Percentiles rank a stretch among this genome's conserved stretches.
Conservation (phyloP, 2,797 vertebrate genomes). For the Chelonia mydas region DNA sequence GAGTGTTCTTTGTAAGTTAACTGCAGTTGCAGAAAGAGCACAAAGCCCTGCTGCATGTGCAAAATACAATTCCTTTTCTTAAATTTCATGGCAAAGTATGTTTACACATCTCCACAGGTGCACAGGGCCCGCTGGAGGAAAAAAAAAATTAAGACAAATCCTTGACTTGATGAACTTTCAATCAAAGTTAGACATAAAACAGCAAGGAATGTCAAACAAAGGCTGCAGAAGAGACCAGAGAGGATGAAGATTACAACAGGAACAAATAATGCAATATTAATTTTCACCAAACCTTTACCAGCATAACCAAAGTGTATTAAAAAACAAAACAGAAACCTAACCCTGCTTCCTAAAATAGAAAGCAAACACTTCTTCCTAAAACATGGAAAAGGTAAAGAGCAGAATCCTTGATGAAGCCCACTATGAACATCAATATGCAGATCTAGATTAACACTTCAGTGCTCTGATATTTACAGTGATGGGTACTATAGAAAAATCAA, state of each 20-base stretch:
- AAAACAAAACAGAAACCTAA: background rate
- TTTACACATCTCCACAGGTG: background rate
- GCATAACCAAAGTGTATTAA: background rate
- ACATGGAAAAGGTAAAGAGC: background rate
- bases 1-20: constrained; percentile 14
- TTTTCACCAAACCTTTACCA: background rate
- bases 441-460: background rate
- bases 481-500: background rate
- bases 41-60: background rate
- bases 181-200: background rate
- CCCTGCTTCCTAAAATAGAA: background rate
- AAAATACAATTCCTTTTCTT: background rate
- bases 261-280: background rate
- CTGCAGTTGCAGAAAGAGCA: background rate
- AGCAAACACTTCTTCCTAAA: background rate
- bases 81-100: background rate
- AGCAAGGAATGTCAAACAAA: background rate
- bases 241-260: background rate
- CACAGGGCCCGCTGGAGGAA: background rate
- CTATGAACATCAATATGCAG: background rate
- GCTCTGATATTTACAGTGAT: background rate
- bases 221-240: background rate
- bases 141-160: background rate
- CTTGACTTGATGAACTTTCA: background rate
- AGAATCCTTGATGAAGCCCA: background rate